These are phyloP conservation scores for Thermophis baileyi DNA, from an alignment of 2,113 vertebrate species.

Conservation along the genomic window DNA sequence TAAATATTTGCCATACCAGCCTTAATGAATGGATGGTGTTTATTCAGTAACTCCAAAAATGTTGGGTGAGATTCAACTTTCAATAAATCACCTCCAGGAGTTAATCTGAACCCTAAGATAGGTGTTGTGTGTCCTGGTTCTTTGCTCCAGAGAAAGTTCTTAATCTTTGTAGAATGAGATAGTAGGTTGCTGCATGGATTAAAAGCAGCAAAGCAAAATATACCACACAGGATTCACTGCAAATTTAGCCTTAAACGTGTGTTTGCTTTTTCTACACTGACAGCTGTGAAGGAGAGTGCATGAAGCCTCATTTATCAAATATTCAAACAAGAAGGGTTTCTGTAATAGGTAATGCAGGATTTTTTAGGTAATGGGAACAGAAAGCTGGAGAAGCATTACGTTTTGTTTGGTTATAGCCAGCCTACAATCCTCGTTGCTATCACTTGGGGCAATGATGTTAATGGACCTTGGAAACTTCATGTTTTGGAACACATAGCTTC, in stretches of 20 bases:
- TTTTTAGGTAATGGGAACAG: background rate
- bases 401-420: background rate
- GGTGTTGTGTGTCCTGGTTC: conserved; percentile 8
- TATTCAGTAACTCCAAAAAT: conserved; percentile 30
- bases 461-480: background rate
- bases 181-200: background rate
- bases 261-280: conserved; percentile 12
- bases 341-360: background rate
- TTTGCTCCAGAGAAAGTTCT: conserved; percentile 23
- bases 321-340: background rate
- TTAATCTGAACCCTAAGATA: conserved; percentile 13
- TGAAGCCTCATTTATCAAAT: background rate
- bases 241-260: background rate
- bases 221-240: too few species aligned
- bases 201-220: background rate
- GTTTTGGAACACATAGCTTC: background rate
- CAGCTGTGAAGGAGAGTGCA: background rate
- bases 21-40: conserved; percentile 10
- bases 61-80: conserved; percentile 40
- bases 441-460: background rate
- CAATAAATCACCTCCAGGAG: conserved; percentile 6
- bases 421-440: background rate
- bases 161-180: background rate
- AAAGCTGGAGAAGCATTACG: background rate
- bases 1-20: background rate